phyloP scores from a whole-genome alignment of 2,888 invertebrate genomes.

The Lycocerus yunnanus region DNA sequence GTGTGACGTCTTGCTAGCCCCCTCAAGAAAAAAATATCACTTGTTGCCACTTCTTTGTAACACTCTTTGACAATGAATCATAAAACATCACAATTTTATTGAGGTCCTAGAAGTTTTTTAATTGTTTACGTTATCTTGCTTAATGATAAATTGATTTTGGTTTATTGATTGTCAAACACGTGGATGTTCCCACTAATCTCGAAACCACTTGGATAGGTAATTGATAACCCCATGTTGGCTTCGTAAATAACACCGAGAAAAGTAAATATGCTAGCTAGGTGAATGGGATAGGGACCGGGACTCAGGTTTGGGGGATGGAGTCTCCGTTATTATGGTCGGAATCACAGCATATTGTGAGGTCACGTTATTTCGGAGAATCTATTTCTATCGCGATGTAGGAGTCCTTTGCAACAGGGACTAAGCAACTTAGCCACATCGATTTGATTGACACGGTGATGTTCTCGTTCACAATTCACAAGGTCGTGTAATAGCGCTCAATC shows the following conservation, averaged over 20 bases:
- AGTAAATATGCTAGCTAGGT: slow-evolving; percentile 17
- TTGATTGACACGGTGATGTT: slow-evolving; percentile 35
- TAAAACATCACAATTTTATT: slow-evolving; percentile 10
- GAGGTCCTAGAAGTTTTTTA: slow-evolving; percentile 3
- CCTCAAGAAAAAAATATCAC: slow-evolving; percentile 40
- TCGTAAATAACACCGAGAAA: slow-evolving; percentile 4
- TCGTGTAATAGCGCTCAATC: slow-evolving; percentile 39
- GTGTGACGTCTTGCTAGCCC: slow-evolving; percentile 58
- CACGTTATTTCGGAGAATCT: slow-evolving; percentile 31
- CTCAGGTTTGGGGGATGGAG: slow-evolving; percentile 30
- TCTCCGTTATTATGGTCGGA: slow-evolving; percentile 19
- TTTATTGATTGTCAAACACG: slow-evolving; percentile 45
- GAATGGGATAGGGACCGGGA: slow-evolving; percentile 23
- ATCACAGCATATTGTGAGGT: slow-evolving; percentile 27
- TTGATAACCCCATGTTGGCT: slow-evolving; percentile 15
- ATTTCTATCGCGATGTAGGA: slow-evolving; percentile 34
- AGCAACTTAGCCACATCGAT: slow-evolving; percentile 35
- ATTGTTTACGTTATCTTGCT: neutral
- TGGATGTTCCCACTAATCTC: slow-evolving; percentile 37
- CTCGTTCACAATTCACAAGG: slow-evolving; percentile 40
- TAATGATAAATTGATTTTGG: slow-evolving; percentile 36
- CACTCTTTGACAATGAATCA: slow-evolving; percentile 8
- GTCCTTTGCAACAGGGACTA: slow-evolving; percentile 28
- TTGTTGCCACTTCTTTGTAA: slow-evolving; percentile 29
- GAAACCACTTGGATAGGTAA: slow-evolving; percentile 15